Evolutionary conservation across 2,888 invertebrate species (phyloP), one percentile per base, ranked within the genome.

Genomic region (Hemaris fuciformis): DNA sequence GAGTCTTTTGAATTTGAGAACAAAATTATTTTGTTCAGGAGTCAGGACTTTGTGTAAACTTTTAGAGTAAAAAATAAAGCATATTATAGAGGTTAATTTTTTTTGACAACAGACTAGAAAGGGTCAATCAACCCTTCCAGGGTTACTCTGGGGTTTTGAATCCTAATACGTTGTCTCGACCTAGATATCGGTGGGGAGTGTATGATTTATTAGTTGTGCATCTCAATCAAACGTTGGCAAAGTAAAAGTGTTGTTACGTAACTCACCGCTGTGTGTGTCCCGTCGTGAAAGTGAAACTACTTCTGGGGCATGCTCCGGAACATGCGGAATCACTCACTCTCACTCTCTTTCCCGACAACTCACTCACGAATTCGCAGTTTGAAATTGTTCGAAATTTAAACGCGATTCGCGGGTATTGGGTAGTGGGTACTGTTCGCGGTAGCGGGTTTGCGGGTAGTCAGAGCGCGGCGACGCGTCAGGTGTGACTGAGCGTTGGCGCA

Each of bases 251-350:
- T 48, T n/a, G n/a, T 61, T 58, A 38, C 46, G 15, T 46, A 61
- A 83, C 90, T 89, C 76, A 91, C 90, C 88, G 81, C 81, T 70
- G 71, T 76, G 74, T 76, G 77, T 82, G 85, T 87, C 87, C 87
- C 87, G 84, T 77, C 75, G 73, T 77, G 91, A 91, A 90, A 90
- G 91, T 88, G 90, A 90, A 91, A 89, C 80, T 81, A 75, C 71
- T 77, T 75, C 79, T 69, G 68, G 76, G 79, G 86, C 90, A 90
- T 88, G 71, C 87, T 83, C 79, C 81, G 80, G 73, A 46, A 22
- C 38, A 10, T 6, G 23, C 46, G 46, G 46, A 25, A 1, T 48
- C 48, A 53, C 15, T 53, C 53, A 53, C 53, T 76, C 80, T 79
- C 85, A 87, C n/a, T n/a, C n/a, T n/a, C 88, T 85, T 81, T 81